Evolutionary conservation across 64 coral and sea anemone species (phyloP), one percentile per base, ranked within the genome.

Genomic region (Actinia equina): DNA sequence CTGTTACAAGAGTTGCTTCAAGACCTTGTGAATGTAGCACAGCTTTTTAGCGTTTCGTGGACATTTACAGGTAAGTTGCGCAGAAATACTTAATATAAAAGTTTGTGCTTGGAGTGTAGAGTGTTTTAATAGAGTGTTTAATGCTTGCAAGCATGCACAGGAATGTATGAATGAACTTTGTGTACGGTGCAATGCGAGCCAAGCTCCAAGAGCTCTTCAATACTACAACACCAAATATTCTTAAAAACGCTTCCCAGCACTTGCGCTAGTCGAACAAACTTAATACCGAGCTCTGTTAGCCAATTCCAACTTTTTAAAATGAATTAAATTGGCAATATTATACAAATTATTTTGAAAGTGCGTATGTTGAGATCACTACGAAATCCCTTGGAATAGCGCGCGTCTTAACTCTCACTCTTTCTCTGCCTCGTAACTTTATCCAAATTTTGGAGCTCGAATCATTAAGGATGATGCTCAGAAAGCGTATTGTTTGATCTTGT

Each of bases 121-220:
- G 69, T 74, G 12, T 74, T 74, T 74, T 26, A n/a, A n/a, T 71
- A 37, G 23, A 25, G 65, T 71, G 23, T 71, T 71, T 71, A 4
- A 15, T 14, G 5, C 13, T 27, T 14, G 14, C 12, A 2, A 74
- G 12, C 3, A 15, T 41, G 69, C 27, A 9, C 13, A 9, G n/a
- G 69, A 74, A 74, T 74, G n/a, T 74, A 74, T 74, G 69, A 74
- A 74, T 74, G 69, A 74, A 74, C 7, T 37, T 26, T 30, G 69
- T 74, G 69, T 74, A 30, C 25, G 23, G 26, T 30, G 13, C 13
- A 10, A 11, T 74, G 22, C 62, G 62, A 23, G 62, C 62, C 19
- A 65, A 23, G 5, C 62, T 65, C 62, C 62, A 65, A 65, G 10
- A 5, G 11, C 20, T 8, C 8, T 69, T 23, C 10, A 19, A 14